Base-by-base conservation (phyloP, 2,888 invertebrate species). In the Embidobia sp. region DNA sequence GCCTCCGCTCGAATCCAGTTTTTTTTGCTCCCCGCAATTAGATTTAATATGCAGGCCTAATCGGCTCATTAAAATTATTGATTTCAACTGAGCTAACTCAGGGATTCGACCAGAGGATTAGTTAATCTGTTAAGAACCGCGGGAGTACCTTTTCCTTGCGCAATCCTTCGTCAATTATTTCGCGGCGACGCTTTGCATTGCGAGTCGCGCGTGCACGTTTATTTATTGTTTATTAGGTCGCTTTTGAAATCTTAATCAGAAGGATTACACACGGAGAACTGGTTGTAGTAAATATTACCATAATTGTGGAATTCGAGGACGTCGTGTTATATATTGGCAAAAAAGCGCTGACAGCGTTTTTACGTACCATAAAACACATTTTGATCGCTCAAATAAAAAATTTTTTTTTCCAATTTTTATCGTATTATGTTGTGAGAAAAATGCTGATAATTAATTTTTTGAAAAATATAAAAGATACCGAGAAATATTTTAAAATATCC, bases 221-320 rank as follows among this genome's bases (percentile, higher is more conserved):
- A 22, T 22, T 22, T 22, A 22, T 44, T 44, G 22, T 53, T 67
- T 55, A 55, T 48, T 46, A 37, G 29, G 37, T 37, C 37, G 37
- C 8, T 26, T 48, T 55, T 26, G 44, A 55, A 46, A 37, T 37
- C 13, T 46, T 16, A 35, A 48, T 46, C 33, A 37, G 31, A 57
- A 49, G 35, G 51, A 69, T 59, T 51, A 59, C 59, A 59, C 59
- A 31, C 31, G 51, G 44, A 48, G 51, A 69, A 69, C 59, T 22
- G 49, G 59, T 69, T 69, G 26, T 16, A 13, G 13, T n/a, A 8
- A 42, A 42, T 69, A 42, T 59, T 48, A 59, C 48, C 49, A 57
- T 59, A 69, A 49, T 59, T 18, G 22, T 29, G 49, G 31, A 22
- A 69, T 49, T 59, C 69, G 69, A 69, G 69, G 69, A 49, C 69